phyloP scores from a whole-genome alignment of 2,797 vertebrate species.

The Bradypus variegatus region DNA sequence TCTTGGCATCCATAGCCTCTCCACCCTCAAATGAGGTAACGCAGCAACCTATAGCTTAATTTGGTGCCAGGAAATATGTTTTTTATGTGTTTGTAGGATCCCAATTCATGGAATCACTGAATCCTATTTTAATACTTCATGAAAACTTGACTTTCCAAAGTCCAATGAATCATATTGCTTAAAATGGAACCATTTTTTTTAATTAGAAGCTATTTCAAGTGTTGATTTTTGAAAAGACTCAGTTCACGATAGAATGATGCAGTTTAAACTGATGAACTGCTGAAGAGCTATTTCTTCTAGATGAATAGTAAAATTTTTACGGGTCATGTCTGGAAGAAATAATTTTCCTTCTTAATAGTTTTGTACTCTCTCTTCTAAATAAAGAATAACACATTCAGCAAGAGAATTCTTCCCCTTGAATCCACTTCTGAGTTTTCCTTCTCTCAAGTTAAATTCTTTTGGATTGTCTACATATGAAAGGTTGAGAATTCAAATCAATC shows the following conservation, averaged over 20 bases:
- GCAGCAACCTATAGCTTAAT: not conserved
- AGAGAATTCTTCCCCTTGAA: not conserved
- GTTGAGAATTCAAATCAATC: not conserved
- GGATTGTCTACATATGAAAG: not conserved
- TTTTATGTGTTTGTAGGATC: not conserved
- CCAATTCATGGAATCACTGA: conserved; percentile 18
- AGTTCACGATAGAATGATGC: not conserved
- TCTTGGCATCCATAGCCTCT: conserved; percentile 54
- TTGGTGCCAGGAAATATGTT: not conserved
- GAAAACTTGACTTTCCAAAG: conserved; percentile 31
- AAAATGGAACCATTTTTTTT: conserved; percentile 19
- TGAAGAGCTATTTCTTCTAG: not conserved
- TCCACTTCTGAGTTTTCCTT: conserved; percentile 11
- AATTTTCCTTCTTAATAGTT: conserved; percentile 9
- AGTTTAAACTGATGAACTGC: conserved; percentile 1
- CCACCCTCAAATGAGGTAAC: conserved; percentile 77
- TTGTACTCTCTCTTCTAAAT: not conserved
- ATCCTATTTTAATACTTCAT: not conserved
- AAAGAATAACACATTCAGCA: not conserved
- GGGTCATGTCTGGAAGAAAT: not conserved
- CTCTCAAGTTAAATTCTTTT: conserved; percentile 23
- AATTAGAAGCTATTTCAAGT: conserved; percentile 37
- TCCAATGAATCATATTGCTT: conserved; percentile 18
- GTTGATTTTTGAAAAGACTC: not conserved
- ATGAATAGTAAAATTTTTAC: not conserved